These are phyloP conservation scores for Tenualosa thibaudeaui DNA, from an alignment of 2,797 vertebrate species.

Conservation along the genomic window DNA sequence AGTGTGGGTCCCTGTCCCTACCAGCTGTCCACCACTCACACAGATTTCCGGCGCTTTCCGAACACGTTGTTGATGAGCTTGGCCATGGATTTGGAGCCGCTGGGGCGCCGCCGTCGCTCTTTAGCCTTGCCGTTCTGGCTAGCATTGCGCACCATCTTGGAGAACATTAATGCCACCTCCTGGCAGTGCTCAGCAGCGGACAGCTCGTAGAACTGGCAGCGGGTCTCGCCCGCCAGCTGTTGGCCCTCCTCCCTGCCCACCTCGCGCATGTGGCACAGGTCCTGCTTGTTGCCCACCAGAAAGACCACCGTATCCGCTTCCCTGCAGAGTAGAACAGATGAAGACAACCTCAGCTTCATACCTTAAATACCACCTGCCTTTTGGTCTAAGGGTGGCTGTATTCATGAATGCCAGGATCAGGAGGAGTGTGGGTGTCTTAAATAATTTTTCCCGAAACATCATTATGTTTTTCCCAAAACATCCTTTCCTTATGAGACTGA, in stretches of 20 bases:
- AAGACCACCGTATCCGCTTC: constrained; percentile 70
- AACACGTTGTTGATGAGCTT: constrained; percentile 88
- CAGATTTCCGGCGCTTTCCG: constrained; percentile 86
- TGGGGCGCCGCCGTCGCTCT: constrained; percentile 80
- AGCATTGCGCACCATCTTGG: constrained; percentile 74
- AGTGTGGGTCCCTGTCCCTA: not conserved
- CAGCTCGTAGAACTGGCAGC: constrained; percentile 84
- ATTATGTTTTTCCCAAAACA: not conserved
- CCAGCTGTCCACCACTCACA: constrained; percentile 60
- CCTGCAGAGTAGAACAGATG: constrained; percentile 62
- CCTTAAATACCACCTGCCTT: not conserved
- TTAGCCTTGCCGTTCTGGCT: constrained; percentile 71
- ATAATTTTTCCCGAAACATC: not conserved
- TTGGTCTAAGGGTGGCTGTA: not conserved
- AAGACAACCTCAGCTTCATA: not conserved
- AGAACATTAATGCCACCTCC: constrained; percentile 83
- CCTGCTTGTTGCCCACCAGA: constrained; percentile 88
- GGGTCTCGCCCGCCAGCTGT: constrained; percentile 74
- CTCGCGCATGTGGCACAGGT: constrained; percentile 84
- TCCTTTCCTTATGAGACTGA: not conserved
- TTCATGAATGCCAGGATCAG: not conserved
- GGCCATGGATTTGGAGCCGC: constrained; percentile 85
- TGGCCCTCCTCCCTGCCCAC: constrained; percentile 83
- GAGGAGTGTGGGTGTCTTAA: not conserved
- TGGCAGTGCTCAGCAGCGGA: constrained; percentile 85